Conservation (phyloP, 2,113 vertebrate species). For the Cathartes aura region DNA sequence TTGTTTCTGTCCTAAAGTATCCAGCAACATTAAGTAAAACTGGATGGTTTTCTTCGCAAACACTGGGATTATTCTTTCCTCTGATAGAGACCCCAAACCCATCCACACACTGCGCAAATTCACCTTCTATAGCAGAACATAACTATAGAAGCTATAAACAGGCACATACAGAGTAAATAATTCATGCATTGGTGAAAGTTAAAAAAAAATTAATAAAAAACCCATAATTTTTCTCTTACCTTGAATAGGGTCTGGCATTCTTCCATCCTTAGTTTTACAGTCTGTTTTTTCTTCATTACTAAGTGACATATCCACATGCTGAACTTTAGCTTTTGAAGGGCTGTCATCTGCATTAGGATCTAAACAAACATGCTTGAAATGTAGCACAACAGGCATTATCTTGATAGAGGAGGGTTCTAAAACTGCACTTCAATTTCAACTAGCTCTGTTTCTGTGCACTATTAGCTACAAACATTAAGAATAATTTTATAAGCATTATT, state of each 20-base stretch:
- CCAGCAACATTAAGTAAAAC: background rate
- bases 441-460: background rate
- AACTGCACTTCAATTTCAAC: background rate
- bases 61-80: background rate
- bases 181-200: background rate
- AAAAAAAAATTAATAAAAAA: background rate
- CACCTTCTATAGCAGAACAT: background rate
- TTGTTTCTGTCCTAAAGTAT: background rate
- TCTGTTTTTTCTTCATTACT: background rate
- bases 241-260: background rate
- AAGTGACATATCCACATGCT: background rate
- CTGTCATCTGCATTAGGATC: background rate
- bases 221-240: background rate
- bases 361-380: conserved; percentile 20
- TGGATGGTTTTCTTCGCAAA: background rate
- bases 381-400: background rate
- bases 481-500: background rate
- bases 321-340: conserved; percentile 29
- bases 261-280: background rate
- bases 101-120: background rate
- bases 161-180: background rate
- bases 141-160: background rate
- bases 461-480: background rate
- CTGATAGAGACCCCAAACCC: background rate
- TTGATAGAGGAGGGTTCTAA: background rate